Percentiles rank a stretch among this genome's conserved stretches.
These are phyloP conservation scores for Fopius arisanus DNA, from an alignment of 1,140 invertebrate species.

Conservation along the genomic window DNA sequence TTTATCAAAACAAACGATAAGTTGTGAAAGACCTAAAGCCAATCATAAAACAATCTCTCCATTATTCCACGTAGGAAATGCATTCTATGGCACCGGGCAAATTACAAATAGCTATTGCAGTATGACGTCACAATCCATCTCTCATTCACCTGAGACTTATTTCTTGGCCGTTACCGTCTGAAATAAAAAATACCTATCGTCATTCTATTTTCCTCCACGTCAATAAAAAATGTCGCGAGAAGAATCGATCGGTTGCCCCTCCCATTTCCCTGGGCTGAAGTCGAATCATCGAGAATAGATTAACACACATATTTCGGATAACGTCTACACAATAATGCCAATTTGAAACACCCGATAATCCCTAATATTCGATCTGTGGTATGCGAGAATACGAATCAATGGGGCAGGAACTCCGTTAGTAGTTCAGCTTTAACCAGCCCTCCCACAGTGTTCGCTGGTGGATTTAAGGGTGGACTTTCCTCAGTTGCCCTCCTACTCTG, in stretches of 20 bases:
- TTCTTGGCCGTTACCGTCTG: too few relatives aligned
- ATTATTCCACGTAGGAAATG: too few relatives aligned
- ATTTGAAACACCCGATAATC: background rate
- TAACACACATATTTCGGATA: background rate
- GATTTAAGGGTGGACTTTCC: constrained; percentile 34
- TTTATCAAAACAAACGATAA: too few relatives aligned
- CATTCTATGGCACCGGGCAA: too few relatives aligned
- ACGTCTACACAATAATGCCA: background rate
- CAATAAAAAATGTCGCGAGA: too few relatives aligned
- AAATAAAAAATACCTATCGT: too few relatives aligned
- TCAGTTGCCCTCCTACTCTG: constrained; percentile 1
- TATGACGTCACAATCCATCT: too few relatives aligned
- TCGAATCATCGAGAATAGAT: background rate
- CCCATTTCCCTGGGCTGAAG: background rate
- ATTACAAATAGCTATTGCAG: too few relatives aligned
- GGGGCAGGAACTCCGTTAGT: constrained; percentile 29
- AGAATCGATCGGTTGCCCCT: background rate
- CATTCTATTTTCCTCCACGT: too few relatives aligned
- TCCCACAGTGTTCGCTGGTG: constrained; percentile 31
- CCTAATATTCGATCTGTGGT: constrained; percentile 15
- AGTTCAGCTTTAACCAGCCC: constrained; percentile 46
- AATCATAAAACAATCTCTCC: too few relatives aligned
- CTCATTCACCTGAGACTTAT: too few relatives aligned
- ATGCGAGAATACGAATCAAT: background rate
- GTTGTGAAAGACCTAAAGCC: too few relatives aligned